Evolutionary conservation across 1,140 invertebrate species (phyloP).

Genomic region (Ruditapes philippinarum): DNA sequence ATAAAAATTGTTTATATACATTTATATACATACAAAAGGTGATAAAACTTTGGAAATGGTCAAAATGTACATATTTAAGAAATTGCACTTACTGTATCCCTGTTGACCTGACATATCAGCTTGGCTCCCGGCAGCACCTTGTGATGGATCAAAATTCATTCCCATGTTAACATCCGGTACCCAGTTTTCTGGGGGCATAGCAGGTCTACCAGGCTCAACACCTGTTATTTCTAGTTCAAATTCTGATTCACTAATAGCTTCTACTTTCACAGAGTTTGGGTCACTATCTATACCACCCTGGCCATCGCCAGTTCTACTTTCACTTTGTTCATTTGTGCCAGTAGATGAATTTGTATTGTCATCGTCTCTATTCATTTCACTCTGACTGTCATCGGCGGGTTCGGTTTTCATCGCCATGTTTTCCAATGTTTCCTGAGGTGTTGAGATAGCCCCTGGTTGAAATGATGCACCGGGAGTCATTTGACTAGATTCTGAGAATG

Average conservation of each 20-base stretch:
- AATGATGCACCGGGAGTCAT: no score
- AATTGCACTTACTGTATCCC: conserved; percentile 59
- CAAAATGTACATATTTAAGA: background rate
- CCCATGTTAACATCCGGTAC: background rate
- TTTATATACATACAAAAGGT: no score
- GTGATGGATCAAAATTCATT: conserved; percentile 41
- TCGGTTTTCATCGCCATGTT: no score
- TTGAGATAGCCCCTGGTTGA: no score
- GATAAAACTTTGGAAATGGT: conserved; percentile 21
- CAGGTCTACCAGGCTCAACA: conserved; percentile 30
- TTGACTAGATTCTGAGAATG: no score
- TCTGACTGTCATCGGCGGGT: no score
- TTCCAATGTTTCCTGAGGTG: no score
- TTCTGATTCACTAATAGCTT: conserved; percentile 44
- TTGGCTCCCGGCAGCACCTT: conserved; percentile 27
- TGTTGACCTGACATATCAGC: conserved; percentile 47
- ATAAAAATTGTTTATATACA: no score
- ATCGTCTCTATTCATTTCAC: no score
- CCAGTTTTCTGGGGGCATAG: conserved; percentile 29
- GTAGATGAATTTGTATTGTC: no score
- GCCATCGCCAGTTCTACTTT: no score
- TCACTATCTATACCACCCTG: background rate
- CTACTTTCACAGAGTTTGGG: conserved; percentile 16
- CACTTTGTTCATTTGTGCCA: no score
- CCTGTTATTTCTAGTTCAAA: conserved; percentile 46